Percentiles rank a stretch among this genome's conserved stretches.
These are phyloP conservation scores for Corythornis madagascariensis DNA, from an alignment of 2,113 vertebrate genomes.

Conservation along the genomic window DNA sequence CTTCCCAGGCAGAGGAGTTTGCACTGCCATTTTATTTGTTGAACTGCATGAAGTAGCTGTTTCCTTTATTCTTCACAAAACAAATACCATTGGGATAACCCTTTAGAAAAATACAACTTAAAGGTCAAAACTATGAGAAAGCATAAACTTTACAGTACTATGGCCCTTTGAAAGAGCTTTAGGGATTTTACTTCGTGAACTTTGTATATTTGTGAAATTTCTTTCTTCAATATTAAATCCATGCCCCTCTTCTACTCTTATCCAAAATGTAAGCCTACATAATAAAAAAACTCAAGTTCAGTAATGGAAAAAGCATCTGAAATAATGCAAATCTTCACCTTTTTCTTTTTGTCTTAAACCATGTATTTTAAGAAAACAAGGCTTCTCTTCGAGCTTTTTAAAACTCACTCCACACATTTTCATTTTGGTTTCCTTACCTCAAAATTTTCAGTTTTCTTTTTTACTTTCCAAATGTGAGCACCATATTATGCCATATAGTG, in stretches of 20 bases:
- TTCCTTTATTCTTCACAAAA: conserved; percentile 16
- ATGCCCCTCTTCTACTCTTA: background rate
- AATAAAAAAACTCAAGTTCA: background rate
- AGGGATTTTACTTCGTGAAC: conserved; percentile 38
- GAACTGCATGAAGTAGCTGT: background rate
- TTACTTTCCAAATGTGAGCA: background rate
- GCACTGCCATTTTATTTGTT: background rate
- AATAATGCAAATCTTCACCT: background rate
- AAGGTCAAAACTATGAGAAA: conserved; percentile 33
- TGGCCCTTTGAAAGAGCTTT: conserved; percentile 15
- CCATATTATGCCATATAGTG: background rate
- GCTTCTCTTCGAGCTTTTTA: background rate
- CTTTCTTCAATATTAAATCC: conserved; percentile 16
- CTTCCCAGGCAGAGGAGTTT: background rate
- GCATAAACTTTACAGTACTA: conserved; percentile 1
- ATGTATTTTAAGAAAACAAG: background rate
- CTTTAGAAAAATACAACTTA: conserved; percentile 22
- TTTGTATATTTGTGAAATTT: conserved; percentile 3
- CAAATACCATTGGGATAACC: background rate
- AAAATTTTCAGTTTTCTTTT: background rate
- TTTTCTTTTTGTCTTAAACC: background rate
- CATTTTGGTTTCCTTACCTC: background rate
- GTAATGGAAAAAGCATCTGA: background rate
- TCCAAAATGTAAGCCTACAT: background rate
- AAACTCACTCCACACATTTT: background rate